These are phyloP conservation scores for Heteractis magnifica DNA, from an alignment of 92 coral and sea anemone genomes.

Conservation along the genomic window DNA sequence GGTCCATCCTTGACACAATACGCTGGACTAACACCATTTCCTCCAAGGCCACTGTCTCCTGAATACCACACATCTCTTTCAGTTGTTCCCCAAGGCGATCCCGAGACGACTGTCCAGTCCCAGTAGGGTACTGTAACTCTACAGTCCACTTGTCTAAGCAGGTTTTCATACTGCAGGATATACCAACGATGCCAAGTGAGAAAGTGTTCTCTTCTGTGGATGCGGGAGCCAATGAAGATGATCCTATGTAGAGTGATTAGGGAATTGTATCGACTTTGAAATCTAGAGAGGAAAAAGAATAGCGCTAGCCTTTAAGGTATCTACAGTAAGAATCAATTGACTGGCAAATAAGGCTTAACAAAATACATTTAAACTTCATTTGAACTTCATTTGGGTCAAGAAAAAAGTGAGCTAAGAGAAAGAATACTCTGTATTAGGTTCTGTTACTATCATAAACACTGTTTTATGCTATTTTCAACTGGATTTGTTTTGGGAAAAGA, in stretches of 20 bases:
- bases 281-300: not conserved
- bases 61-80: conserved; percentile 69
- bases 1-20: conserved; percentile 84
- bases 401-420: too few relatives aligned
- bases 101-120: conserved; percentile 75
- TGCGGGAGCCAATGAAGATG: not conserved
- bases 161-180: conserved; percentile 74
- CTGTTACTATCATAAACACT: too few relatives aligned
- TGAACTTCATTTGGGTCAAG: too few relatives aligned
- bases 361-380: too few relatives aligned
- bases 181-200: conserved; percentile 82
- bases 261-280: not conserved
- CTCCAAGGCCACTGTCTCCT: conserved; percentile 76
- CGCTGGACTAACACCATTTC: conserved; percentile 56
- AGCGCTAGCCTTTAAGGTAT: not conserved
- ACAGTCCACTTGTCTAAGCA: conserved; percentile 77
- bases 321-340: too few relatives aligned
- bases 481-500: too few relatives aligned
- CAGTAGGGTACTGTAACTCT: conserved; percentile 82
- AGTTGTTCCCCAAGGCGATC: conserved; percentile 46
- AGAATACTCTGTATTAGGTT: too few relatives aligned
- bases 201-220: not conserved
- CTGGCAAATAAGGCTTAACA: too few relatives aligned
- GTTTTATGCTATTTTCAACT: too few relatives aligned
- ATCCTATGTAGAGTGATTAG: not conserved